These are phyloP conservation scores for Lepeophtheirus salmonis DNA, from an alignment of 1,140 invertebrate species.

Conservation along the genomic window DNA sequence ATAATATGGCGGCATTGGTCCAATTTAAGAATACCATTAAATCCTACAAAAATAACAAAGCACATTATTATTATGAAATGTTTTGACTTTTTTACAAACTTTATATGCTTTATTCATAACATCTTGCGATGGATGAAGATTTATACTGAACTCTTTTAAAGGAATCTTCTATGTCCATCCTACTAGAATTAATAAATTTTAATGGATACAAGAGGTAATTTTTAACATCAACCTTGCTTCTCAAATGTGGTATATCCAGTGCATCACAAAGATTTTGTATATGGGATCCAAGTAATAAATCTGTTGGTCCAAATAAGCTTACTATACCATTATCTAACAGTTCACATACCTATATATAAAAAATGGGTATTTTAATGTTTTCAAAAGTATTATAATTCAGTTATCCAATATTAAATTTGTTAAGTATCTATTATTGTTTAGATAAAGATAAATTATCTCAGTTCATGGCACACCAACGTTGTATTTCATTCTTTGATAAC, in stretches of 20 bases:
- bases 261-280: conserved; percentile 75
- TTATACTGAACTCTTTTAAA: conserved; percentile 64
- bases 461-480: no score
- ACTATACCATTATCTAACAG: conserved; percentile 65
- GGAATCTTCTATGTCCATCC: conserved; percentile 23
- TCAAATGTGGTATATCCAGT: conserved; percentile 65
- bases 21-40: conserved; percentile 73
- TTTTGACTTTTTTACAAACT: neutral
- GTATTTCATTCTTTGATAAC: no score
- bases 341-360: conserved; percentile 35
- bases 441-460: no score
- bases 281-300: conserved; percentile 55
- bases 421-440: no score
- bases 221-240: conserved; percentile 43
- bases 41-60: conserved; percentile 42
- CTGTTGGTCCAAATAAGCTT: conserved; percentile 69
- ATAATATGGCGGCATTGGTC: conserved; percentile 78
- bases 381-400: no score
- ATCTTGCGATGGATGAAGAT: conserved; percentile 65
- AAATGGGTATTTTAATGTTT: no score
- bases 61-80: neutral
- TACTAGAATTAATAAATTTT: neutral
- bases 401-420: no score
- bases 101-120: conserved; percentile 49
- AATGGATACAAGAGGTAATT: neutral